Conservation (phyloP, 2,888 invertebrate species). For the Blastobasis adustella region DNA sequence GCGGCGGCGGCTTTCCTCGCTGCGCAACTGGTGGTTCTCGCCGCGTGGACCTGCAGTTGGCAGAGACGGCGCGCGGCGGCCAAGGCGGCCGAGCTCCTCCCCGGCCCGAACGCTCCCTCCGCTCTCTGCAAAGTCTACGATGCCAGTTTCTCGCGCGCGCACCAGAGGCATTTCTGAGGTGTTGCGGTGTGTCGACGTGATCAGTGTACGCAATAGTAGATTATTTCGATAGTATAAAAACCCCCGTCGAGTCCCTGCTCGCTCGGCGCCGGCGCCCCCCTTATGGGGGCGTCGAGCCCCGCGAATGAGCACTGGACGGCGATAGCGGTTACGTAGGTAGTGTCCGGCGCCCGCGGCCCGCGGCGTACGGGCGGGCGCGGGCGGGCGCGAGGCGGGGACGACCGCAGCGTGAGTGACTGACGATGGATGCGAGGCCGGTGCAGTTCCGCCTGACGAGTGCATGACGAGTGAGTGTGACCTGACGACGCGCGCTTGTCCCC, state of each 20-base stretch:
- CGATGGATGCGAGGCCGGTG: slow-evolving; percentile 53
- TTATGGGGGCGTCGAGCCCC: too few species aligned
- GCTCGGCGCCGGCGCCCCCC: slow-evolving; percentile 16
- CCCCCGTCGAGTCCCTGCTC: slow-evolving; percentile 61
- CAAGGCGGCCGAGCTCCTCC: slow-evolving; percentile 80
- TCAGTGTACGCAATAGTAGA: slow-evolving; percentile 70
- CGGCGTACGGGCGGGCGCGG: slow-evolving; percentile 44
- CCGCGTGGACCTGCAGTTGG: slow-evolving; percentile 92
- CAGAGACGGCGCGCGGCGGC: slow-evolving; percentile 83
- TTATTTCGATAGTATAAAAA: slow-evolving; percentile 62
- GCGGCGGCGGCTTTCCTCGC: slow-evolving; percentile 90
- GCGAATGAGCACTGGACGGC: slow-evolving; percentile 44
- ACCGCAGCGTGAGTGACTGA: slow-evolving; percentile 54
- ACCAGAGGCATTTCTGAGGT: slow-evolving; percentile 71
- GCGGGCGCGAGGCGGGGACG: slow-evolving; percentile 55
- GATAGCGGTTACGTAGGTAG: slow-evolving; percentile 55
- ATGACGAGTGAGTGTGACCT: slow-evolving; percentile 21
- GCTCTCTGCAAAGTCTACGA: slow-evolving; percentile 91
- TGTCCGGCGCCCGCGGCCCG: slow-evolving; percentile 36
- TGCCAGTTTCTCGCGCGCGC: slow-evolving; percentile 86
- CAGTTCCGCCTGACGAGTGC: slow-evolving; percentile 35
- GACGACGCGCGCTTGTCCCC: slow-evolving; percentile 71
- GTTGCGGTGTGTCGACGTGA: slow-evolving; percentile 53
- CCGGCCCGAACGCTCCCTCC: slow-evolving; percentile 73
- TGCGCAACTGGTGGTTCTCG: slow-evolving; percentile 89